Percentiles rank a stretch among this genome's conserved stretches.
These are phyloP conservation scores for Melanogrammus aeglefinus DNA, from an alignment of 2,797 vertebrate species.

Conservation along the genomic window DNA sequence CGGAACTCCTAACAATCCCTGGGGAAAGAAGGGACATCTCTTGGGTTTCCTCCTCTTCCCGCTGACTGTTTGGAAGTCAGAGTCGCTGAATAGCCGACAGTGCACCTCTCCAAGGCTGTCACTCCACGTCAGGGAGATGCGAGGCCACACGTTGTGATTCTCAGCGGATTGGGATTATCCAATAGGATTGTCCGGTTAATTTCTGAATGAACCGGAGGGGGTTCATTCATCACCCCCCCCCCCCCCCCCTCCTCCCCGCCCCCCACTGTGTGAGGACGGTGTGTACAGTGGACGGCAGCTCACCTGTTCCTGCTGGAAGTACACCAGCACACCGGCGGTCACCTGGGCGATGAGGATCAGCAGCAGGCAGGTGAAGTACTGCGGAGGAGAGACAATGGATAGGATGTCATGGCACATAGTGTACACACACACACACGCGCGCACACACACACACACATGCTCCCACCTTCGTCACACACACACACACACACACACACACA, in stretches of 20 bases:
- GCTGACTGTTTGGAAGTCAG: background rate
- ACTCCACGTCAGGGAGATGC: background rate
- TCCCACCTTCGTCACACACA: no score
- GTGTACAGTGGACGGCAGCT: slow-evolving; percentile 30
- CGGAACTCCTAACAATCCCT: no score
- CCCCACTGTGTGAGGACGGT: background rate
- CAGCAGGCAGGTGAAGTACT: slow-evolving; percentile 92
- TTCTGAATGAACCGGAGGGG: background rate
- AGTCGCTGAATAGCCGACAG: no score
- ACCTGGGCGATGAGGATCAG: slow-evolving; percentile 88
- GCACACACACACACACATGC: no score
- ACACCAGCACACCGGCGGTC: slow-evolving; percentile 84
- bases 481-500: slow-evolving; percentile 8
- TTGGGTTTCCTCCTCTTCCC: background rate
- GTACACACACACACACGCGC: no score
- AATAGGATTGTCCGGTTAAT: background rate
- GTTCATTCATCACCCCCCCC: background rate
- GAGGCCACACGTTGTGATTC: background rate
- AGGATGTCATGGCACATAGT: background rate
- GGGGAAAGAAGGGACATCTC: no score
- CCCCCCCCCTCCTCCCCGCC: no score
- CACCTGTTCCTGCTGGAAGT: slow-evolving; percentile 83
- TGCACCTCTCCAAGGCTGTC: no score
- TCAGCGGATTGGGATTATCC: background rate
- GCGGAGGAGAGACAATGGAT: background rate